Conservation (phyloP, 2,113 vertebrate species). For the Origma solitaria region DNA sequence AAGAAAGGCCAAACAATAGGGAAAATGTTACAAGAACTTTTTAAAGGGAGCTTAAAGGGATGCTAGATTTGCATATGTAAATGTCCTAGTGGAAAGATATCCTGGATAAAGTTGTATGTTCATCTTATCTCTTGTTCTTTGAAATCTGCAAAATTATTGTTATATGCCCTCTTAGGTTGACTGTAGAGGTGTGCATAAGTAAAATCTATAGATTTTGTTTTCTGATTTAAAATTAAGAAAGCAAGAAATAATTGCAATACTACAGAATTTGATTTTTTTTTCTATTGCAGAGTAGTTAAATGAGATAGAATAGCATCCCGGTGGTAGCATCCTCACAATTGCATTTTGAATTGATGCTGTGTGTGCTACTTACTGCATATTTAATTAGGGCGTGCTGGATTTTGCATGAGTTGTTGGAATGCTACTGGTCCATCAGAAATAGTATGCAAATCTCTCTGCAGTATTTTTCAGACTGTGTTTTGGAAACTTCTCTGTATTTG, state of each 20-base stretch:
- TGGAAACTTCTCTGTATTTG: not conserved
- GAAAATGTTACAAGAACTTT: not conserved
- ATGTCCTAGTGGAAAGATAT: fast-evolving
- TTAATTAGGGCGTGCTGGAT: not conserved
- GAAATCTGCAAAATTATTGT: not conserved
- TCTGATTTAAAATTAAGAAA: not conserved
- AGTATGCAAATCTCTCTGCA: not conserved
- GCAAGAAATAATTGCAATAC: not conserved
- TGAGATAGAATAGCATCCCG: not conserved
- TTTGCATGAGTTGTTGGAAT: not conserved
- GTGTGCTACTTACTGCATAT: not conserved
- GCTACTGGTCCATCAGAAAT: not conserved
- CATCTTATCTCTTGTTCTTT: not conserved
- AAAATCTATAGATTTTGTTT: not conserved
- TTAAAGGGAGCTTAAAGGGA: not conserved
- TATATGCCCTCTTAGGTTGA: not conserved
- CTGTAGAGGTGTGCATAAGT: not conserved
- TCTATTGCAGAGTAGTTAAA: not conserved
- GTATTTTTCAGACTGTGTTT: not conserved
- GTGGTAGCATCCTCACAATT: not conserved
- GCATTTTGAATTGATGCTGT: not conserved
- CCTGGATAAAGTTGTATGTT: not conserved
- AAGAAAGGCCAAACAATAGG: not conserved
- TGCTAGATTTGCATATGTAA: not conserved
- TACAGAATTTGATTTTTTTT: not conserved